Evolutionary conservation across 1,140 invertebrate species (phyloP).

Genomic region (Lordiphosa mommai): DNA sequence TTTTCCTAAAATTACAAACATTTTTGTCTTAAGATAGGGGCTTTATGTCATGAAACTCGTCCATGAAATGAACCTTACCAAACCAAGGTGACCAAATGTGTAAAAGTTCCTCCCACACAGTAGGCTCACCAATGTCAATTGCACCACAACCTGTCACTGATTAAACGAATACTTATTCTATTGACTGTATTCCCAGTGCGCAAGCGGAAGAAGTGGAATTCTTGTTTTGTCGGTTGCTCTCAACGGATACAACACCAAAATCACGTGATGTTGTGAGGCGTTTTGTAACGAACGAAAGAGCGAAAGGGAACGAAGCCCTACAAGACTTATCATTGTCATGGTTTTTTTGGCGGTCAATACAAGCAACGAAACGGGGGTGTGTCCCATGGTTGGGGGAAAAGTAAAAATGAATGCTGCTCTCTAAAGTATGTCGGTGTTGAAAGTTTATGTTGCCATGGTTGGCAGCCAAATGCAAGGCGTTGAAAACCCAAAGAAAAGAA

Average conservation of each 20-base stretch:
- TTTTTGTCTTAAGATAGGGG: no score
- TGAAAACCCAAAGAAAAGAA: slow-evolving; percentile 15
- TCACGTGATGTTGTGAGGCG: slow-evolving; percentile 28
- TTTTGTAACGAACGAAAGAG: slow-evolving; percentile 8
- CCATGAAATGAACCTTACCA: no score
- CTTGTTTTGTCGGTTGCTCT: slow-evolving; percentile 8
- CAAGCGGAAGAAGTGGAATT: slow-evolving; percentile 30
- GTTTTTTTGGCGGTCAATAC: slow-evolving; percentile 27
- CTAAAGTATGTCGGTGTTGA: slow-evolving; percentile 12
- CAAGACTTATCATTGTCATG: neutral
- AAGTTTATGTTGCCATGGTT: slow-evolving; percentile 30
- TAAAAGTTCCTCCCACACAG: no score
- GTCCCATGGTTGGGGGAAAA: neutral
- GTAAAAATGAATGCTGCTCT: neutral
- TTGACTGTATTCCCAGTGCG: neutral
- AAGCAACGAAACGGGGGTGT: slow-evolving; percentile 30
- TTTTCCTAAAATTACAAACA: no score
- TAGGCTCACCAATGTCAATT: no score
- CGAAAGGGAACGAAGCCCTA: neutral
- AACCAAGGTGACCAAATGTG: no score
- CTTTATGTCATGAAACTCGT: no score
- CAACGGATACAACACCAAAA: slow-evolving; percentile 35
- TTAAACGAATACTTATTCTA: no score
- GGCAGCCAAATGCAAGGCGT: neutral
- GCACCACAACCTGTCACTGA: no score